Base-by-base conservation (phyloP, 1,140 invertebrate species). In the Galendromus occidentalis region DNA sequence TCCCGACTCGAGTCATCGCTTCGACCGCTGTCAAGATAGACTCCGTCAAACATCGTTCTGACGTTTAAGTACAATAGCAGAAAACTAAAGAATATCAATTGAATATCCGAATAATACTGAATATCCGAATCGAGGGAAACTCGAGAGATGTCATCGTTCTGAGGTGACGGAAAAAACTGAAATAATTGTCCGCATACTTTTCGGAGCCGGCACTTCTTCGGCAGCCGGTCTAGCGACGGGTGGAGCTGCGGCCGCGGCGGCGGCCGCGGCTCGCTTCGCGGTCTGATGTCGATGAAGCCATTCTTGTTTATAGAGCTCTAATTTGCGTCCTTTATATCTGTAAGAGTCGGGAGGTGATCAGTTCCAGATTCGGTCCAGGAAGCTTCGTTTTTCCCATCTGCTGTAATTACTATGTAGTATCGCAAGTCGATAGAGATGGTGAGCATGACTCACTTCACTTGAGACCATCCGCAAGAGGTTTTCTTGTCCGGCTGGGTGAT, bases 401-500 rank as follows among this genome's bases (percentile, higher is more conserved):
- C 18, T 18, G 18, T 17, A 44, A 44, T 44, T 17, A n/a, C n/a
- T n/a, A n/a, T n/a, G n/a, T n/a, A n/a, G n/a, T n/a, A 39, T 39
- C 9, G 9, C 33, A 39, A 39, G 33, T 39, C 4, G 33, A 28
- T 65, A 41, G 69, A 70, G 42, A 63, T 68, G 28, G 29, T 45
- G 65, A 69, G 17, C 14, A 45, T 25, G 5, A 29, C 20, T 25
- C 18, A 55, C 64, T 65, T 29, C 47, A 47, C 64, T n/a, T 83
- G 89, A 7, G 87, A 87, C 88, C 88, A 91, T 2, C 88, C 88
- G 79, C 88, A 91, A 1, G 88, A 88, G 59, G 87, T 88, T 73
- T 89, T 90, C 74, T 91, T 91, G 64, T 88, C 85, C 5, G 88
- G 87, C 77, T 91, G 91, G 20, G 91, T 86, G 55, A 90, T 86